Evolutionary conservation across 2,113 vertebrate species (phyloP), one percentile per base, ranked within the genome.

Genomic region (Hiodon alosoides): DNA sequence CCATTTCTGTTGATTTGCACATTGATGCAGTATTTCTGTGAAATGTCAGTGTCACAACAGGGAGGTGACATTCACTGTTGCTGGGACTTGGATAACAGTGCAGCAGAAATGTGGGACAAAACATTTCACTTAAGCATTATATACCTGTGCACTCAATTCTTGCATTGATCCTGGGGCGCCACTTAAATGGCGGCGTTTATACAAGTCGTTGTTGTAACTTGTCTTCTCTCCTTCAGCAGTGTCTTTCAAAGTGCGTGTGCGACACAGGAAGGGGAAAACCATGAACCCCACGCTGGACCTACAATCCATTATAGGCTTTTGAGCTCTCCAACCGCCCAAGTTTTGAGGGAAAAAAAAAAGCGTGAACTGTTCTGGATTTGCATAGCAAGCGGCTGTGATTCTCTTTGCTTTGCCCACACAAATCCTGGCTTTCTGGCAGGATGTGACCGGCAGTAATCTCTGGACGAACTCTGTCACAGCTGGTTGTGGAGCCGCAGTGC

Each of bases 341-440:
- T 31, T 31, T 31, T 31, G 31, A 31, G 31, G 31, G 31, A 2
- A 31, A 31, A 2, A 31, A 31, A 57, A 71, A 73, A 69, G 69
- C 73, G 64, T 58, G 76, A 69, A 65, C 62, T 71, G 67, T 17
- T 17, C 47, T 69, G 65, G 69, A 76, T 78, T 81, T 79, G 77
- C 77, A 79, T 79, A 72, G 74, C 61, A 74, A 77, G 68, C 65
- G n/a, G 66, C 53, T 55, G 55, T 47, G 72, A 79, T 78, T 78
- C 67, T 61, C 52, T 60, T 66, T 59, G 60, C 72, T 60, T 65
- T 77, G 57, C 69, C 72, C 72, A 74, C 67, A 74, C 74, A 80
- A 79, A 69, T 67, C 75, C 78, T 73, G 62, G 72, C 69, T 66
- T 78, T 76, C 77, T 78, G 76, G 74, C 58, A 78, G 71, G 77